Evolutionary conservation across 2,797 vertebrate species (phyloP), one percentile per base, ranked within the genome.

Genomic region (Coccyzus lansbergi): DNA sequence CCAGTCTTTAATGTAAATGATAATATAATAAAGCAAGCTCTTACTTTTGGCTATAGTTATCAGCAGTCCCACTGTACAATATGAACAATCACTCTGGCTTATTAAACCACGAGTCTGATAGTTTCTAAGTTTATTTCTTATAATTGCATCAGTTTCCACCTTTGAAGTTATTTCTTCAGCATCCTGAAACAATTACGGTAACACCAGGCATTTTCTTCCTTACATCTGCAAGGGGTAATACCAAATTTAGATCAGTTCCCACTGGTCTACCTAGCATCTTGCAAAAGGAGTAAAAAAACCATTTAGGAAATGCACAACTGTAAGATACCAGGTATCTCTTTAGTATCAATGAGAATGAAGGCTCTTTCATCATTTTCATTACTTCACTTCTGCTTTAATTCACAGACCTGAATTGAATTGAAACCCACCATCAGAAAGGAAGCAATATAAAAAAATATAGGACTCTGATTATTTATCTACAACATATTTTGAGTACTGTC

Each of bases 51-150:
- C 68, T 86, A 31, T 7, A n/a, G n/a, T 80, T 71, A 76, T 33
- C 28, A 82, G 44, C 33, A 79, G 29, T 51, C 55, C 28, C 77
- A n/a, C 40, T 46, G 59, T 34, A 76, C 8, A 84, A 11, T 10
- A 80, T 2, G 12, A 93, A 38, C 53, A 86, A 68, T 69, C 70
- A 63, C 17, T 19, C 28, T 58, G 25, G 29, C 49, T 77, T 80
- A 75, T 34, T 83, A 94, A 94, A 85, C 46, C 33, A 81, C 7
- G 6, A 92, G 78, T 29, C 68, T 74, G 58, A 40, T 84, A 69
- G 33, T 65, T 91, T 91, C 56, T 59, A 76, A 86, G 48, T 76
- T 69, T 72, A 70, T 79, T 67, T 86, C 75, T 92, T 77, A 86
- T 33, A 93, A 82, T 7, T 34, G 5, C 8, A 10, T 56, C 63